phyloP scores from a whole-genome alignment of 2,888 invertebrate species.

The Lithophane semibrunnea region DNA sequence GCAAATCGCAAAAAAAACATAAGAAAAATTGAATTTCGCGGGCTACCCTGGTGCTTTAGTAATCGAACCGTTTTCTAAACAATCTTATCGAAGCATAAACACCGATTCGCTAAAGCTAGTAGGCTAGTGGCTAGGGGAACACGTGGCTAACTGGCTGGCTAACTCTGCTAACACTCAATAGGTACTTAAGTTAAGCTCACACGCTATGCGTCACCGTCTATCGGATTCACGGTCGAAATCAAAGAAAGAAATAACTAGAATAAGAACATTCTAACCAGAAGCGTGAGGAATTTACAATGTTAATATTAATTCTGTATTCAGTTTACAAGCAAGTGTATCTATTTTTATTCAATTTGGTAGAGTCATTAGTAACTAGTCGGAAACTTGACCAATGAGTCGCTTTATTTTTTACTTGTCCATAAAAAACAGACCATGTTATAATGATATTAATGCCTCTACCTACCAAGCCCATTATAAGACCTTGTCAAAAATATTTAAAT shows the following conservation, averaged over 20 bases:
- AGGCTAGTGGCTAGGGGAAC: constrained; percentile 6
- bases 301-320: constrained; percentile 13
- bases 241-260: constrained; percentile 20
- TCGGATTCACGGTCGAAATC: constrained; percentile 5
- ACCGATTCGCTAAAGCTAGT: constrained; percentile 7
- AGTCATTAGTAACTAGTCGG: neutral
- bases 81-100: constrained; percentile 48
- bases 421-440: constrained; percentile 35
- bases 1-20: no score
- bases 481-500: constrained; percentile 27
- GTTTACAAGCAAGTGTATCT: neutral
- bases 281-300: neutral
- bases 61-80: constrained; percentile 23
- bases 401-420: constrained; percentile 30
- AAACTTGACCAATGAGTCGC: neutral
- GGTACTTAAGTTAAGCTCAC: constrained; percentile 14
- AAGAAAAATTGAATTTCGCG: no score
- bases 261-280: neutral
- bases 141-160: no score
- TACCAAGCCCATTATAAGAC: neutral
- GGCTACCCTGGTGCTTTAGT: no score
- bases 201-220: constrained; percentile 26
- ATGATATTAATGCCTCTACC: constrained; percentile 8
- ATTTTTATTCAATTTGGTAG: constrained; percentile 16
- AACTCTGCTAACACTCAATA: constrained; percentile 11